Conservation (phyloP, 2,888 invertebrate species). For the Epirrhoe tristata region DNA sequence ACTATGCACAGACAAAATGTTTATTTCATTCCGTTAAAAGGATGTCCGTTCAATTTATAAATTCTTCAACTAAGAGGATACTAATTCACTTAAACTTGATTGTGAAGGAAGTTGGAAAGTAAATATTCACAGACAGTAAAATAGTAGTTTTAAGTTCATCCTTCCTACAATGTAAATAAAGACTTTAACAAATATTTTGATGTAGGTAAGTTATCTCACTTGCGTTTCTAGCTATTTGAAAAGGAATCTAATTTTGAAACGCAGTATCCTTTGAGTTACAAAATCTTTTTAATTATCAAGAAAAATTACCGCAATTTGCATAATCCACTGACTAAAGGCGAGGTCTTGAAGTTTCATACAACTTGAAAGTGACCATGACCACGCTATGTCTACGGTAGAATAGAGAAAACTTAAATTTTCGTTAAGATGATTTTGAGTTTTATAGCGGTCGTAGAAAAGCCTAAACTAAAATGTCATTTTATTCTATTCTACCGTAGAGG, state of each 20-base stretch:
- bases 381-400: too few relatives aligned
- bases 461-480: too few relatives aligned
- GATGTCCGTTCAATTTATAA: background rate
- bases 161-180: too few relatives aligned
- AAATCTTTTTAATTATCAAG: constrained; percentile 60
- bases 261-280: constrained; percentile 47
- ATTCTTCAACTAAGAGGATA: background rate
- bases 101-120: background rate
- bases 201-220: background rate
- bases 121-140: background rate
- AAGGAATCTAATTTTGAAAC: constrained; percentile 12
- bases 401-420: too few relatives aligned
- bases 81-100: background rate
- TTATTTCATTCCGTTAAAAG: constrained; percentile 1
- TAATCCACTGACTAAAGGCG: constrained; percentile 50
- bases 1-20: background rate
- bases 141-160: background rate
- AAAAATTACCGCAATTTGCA: constrained; percentile 63
- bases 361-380: too few relatives aligned
- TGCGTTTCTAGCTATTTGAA: constrained; percentile 11
- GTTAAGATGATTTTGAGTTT: too few relatives aligned
- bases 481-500: too few relatives aligned
- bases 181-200: too few relatives aligned
- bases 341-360: background rate
- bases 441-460: too few relatives aligned